These are phyloP conservation scores for Panagrolaimus sp. DNA, from an alignment of 1,140 invertebrate genomes.

Conservation along the genomic window DNA sequence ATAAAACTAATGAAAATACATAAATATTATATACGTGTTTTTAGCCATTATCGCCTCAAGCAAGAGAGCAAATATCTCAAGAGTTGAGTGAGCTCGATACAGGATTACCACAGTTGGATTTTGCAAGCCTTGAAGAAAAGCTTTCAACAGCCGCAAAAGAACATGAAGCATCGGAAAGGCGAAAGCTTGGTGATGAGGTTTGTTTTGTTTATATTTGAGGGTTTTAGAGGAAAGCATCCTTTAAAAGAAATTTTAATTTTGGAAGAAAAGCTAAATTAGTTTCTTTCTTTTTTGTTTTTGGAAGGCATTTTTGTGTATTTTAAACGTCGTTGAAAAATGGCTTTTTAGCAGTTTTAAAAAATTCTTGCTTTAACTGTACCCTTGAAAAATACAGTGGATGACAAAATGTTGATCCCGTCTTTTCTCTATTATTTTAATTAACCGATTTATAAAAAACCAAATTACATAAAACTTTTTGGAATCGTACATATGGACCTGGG, in stretches of 20 bases:
- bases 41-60: constrained; percentile 18
- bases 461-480: no score
- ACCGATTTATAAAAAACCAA: no score
- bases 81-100: constrained; percentile 22
- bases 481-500: no score
- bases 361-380: no score
- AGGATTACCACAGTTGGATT: constrained; percentile 20
- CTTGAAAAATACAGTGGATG: no score
- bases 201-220: neutral
- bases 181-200: constrained; percentile 22
- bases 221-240: neutral
- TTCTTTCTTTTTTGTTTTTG: no score
- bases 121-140: constrained; percentile 23
- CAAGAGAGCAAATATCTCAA: constrained; percentile 18
- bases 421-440: no score
- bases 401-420: no score
- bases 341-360: no score
- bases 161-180: constrained; percentile 15
- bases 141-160: constrained; percentile 21
- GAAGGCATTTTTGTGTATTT: no score
- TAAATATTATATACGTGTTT: neutral
- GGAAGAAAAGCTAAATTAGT: no score
- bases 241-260: neutral
- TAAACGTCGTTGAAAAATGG: no score
- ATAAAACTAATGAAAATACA: neutral